These are phyloP conservation scores for Menidia menidia DNA, from an alignment of 2,797 vertebrate genomes.

Conservation along the genomic window DNA sequence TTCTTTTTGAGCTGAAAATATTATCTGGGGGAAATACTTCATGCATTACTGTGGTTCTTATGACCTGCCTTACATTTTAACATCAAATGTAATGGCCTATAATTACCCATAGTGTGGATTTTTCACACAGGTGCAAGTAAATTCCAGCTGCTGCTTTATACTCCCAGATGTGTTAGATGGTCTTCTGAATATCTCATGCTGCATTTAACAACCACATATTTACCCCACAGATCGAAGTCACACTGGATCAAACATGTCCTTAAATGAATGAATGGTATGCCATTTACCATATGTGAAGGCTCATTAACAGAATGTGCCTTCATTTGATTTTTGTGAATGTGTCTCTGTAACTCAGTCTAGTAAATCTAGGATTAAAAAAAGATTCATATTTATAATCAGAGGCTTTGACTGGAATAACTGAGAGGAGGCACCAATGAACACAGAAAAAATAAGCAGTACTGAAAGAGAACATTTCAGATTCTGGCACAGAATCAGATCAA, in stretches of 20 bases:
- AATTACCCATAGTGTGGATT: not conserved
- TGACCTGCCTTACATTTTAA: conserved; percentile 2
- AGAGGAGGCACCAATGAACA: conserved; percentile 4
- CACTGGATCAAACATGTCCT: not conserved
- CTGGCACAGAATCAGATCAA: not conserved
- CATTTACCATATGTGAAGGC: not conserved
- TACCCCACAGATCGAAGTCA: not conserved
- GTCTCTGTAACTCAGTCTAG: not conserved
- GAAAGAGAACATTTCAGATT: conserved; percentile 13
- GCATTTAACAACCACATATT: no score
- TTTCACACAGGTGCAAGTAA: conserved; percentile 4
- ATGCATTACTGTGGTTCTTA: conserved; percentile 1
- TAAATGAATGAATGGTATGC: not conserved
- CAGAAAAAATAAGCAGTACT: conserved; percentile 26
- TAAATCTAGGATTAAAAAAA: conserved; percentile 27
- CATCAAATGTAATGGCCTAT: not conserved
- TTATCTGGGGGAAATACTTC: conserved; percentile 1
- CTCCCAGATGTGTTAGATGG: no score
- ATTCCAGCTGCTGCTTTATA: not conserved
- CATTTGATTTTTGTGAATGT: not conserved
- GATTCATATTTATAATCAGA: conserved; percentile 14
- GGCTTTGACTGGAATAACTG: conserved; percentile 30
- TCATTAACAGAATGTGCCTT: conserved; percentile 12
- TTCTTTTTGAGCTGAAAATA: conserved; percentile 5
- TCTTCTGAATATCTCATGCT: not conserved